Evolutionary conservation across 2,888 invertebrate species (phyloP).

Genomic region (Lochmaea capreae): DNA sequence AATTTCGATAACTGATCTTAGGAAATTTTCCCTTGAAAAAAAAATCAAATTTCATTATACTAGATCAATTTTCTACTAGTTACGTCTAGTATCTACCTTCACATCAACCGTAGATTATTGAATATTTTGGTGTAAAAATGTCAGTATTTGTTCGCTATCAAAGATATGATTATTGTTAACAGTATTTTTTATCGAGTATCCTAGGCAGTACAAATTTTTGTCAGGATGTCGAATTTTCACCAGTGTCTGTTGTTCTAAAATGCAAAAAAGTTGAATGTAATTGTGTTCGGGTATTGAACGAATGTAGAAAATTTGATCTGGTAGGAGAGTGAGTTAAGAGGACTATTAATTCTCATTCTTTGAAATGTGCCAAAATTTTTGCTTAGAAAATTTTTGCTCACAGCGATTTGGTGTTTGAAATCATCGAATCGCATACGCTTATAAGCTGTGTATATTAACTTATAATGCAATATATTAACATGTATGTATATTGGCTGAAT

Average conservation of each 20-base stretch:
- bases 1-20: neutral
- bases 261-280: too few relatives aligned
- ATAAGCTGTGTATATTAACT: constrained; percentile 66
- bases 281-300: neutral
- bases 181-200: neutral
- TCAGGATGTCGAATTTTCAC: neutral
- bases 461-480: constrained; percentile 63
- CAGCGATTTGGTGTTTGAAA: constrained; percentile 55
- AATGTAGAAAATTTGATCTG: constrained; percentile 30
- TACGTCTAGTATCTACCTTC: neutral
- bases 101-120: neutral
- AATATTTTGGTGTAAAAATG: neutral
- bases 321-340: constrained; percentile 30
- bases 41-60: constrained; percentile 13
- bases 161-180: neutral
- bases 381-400: constrained; percentile 65
- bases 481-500: constrained; percentile 66
- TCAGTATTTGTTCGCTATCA: constrained; percentile 6
- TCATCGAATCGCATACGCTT: constrained; percentile 63
- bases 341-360: constrained; percentile 38
- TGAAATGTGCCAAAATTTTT: constrained; percentile 64
- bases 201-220: neutral
- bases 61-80: constrained; percentile 26
- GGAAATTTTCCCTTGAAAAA: neutral
- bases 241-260: neutral